A percentile compares a stretch with the other conserved stretches of the same genome.
These are phyloP conservation scores for Apocheima hispidaria DNA, from an alignment of 2,888 invertebrate species.

Conservation along the genomic window DNA sequence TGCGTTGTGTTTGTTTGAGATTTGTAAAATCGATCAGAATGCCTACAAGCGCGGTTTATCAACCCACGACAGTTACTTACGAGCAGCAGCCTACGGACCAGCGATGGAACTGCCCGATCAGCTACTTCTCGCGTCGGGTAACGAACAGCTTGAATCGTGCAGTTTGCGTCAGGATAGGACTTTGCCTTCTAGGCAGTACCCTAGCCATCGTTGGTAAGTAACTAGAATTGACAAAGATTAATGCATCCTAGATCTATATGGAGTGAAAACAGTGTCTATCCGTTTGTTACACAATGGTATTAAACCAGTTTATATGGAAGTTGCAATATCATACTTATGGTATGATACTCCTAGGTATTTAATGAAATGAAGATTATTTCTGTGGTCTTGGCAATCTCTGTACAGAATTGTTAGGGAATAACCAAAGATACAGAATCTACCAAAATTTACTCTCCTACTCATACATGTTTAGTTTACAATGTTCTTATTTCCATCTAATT, in stretches of 20 bases:
- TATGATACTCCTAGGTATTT: no score
- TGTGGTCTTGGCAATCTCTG: no score
- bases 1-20: constrained; percentile 39
- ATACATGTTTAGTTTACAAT: not conserved
- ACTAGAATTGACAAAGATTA: not conserved
- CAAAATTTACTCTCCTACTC: not conserved
- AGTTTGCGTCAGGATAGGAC: constrained; percentile 73
- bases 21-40: constrained; percentile 74
- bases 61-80: constrained; percentile 92
- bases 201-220: constrained; percentile 77
- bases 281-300: not conserved
- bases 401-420: no score
- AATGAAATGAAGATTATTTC: no score
- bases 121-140: constrained; percentile 82
- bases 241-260: not conserved
- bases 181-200: constrained; percentile 77
- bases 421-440: not conserved
- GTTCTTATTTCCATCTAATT: not conserved
- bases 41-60: constrained; percentile 91
- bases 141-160: constrained; percentile 79
- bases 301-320: not conserved
- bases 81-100: constrained; percentile 87
- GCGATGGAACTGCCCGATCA: constrained; percentile 85
- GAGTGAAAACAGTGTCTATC: not conserved
- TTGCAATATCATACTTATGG: not conserved